Evolutionary conservation across 2,888 invertebrate species (phyloP), one percentile per base, ranked within the genome.

Genomic region (Caenorhabditis angaria): DNA sequence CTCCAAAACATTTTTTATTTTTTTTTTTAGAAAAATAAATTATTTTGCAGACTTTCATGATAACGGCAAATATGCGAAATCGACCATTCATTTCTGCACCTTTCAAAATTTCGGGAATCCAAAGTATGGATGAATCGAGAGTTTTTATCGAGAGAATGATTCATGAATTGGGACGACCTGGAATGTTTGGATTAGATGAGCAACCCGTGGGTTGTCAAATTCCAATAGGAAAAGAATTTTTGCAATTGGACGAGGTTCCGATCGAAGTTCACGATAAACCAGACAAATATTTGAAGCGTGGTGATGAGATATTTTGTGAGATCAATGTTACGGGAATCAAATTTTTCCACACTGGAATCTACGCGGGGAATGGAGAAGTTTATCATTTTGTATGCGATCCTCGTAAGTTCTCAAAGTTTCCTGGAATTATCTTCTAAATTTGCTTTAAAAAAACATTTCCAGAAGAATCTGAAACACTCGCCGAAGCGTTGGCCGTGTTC

Each of bases 281-380:
- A 35, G 78, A 78, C 35, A 58, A 64, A 25, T 72, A 63, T 48
- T 64, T 78, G 6, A 55, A 67, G 28, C 70, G 64, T 22, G 75
- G 79, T 1, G 82, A 82, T 57, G 82, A 82, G 56, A 62, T 82
- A 58, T 82, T 71, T 65, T 75, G 77, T 54, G 79, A 81, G 53
- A 75, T 79, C 41, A 70, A 67, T 10, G 65, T 77, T 27, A 69
- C 76, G 1, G 77, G 76, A 0, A 75, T 82, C 32, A 75, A 75
- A 12, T 82, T 81, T 61, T 82, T 64, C 59, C 82, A 82, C 50
- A 78, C 73, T 48, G 82, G 82, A 41, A 81, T 82, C 53, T 82
- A 82, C 60, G 82, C 80, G 4, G 82, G 82, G 10, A 61, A 81
- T n/a, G 81, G 79, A 57, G 62, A 66, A 25, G 79, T 80, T 25